Conservation (phyloP, 2,888 invertebrate genomes). For the Eupsilia transversa region DNA sequence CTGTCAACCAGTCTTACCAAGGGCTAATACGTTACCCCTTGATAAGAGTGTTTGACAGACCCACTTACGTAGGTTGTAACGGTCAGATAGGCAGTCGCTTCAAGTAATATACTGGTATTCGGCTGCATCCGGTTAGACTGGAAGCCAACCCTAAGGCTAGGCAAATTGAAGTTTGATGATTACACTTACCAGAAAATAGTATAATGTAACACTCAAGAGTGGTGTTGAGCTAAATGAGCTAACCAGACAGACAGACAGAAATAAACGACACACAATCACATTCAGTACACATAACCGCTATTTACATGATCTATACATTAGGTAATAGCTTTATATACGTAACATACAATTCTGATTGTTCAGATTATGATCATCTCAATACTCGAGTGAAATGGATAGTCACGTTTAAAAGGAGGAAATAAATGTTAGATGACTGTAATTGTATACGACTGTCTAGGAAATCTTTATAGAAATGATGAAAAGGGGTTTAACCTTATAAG, state of each 20-base stretch:
- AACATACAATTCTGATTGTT: slow-evolving; percentile 44
- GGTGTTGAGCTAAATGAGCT: not conserved
- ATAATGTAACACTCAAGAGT: not conserved
- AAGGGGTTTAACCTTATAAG: slow-evolving; percentile 24
- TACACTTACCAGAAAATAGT: no score
- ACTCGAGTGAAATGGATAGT: slow-evolving; percentile 41
- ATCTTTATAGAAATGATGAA: slow-evolving; percentile 15
- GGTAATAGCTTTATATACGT: slow-evolving; percentile 45
- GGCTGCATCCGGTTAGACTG: no score
- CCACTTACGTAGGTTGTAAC: no score
- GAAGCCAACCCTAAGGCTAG: no score
- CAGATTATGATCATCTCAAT: slow-evolving; percentile 48
- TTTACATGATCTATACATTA: slow-evolving; percentile 56
- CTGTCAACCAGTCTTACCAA: no score
- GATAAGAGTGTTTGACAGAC: no score
- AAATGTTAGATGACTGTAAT: slow-evolving; percentile 42
- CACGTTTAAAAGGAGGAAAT: slow-evolving; percentile 52
- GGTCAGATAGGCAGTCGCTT: no score
- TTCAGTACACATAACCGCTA: slow-evolving; percentile 45
- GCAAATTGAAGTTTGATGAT: no score
- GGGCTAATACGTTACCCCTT: no score
- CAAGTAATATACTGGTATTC: no score
- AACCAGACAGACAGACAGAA: not conserved
- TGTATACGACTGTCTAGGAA: slow-evolving; percentile 38
- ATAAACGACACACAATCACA: slow-evolving; percentile 25